phyloP scores from a whole-genome alignment of 2,888 invertebrate genomes.

The Torymus aiolomorphi region DNA sequence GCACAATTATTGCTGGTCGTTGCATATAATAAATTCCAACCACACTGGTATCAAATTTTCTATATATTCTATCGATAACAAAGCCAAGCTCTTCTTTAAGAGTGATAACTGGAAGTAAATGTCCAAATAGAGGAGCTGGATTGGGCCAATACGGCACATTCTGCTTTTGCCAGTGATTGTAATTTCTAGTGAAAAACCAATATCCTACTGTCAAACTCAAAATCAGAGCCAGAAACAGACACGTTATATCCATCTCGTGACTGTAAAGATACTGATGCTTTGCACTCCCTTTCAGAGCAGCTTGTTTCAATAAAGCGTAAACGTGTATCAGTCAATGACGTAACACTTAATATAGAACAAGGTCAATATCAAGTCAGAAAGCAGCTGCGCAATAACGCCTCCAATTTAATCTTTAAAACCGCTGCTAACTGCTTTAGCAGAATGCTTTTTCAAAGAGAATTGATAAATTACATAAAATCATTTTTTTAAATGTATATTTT shows the following conservation, averaged over 20 bases:
- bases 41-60: constrained; percentile 36
- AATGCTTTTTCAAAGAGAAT: too few species aligned
- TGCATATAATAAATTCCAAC: constrained; percentile 47
- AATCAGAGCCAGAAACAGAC: not conserved
- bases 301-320: too few species aligned
- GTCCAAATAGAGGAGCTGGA: constrained; percentile 48
- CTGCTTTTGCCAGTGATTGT: constrained; percentile 49
- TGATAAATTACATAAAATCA: too few species aligned
- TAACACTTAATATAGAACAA: too few species aligned
- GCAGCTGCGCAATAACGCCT: too few species aligned
- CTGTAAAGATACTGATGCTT: not conserved
- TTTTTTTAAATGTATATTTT: too few species aligned
- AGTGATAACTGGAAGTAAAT: constrained; percentile 32
- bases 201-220: constrained; percentile 22
- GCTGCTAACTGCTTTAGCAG: too few species aligned
- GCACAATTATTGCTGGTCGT: constrained; percentile 60
- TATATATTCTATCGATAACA: constrained; percentile 33
- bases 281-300: too few species aligned
- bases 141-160: constrained; percentile 42
- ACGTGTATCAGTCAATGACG: too few species aligned
- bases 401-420: too few species aligned
- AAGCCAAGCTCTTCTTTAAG: constrained; percentile 20
- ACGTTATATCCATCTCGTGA: constrained; percentile 6
- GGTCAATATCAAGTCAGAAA: too few species aligned
- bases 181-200: constrained; percentile 50